Base-by-base conservation (phyloP, 2,888 invertebrate species). In the Diarsia brunnea region DNA sequence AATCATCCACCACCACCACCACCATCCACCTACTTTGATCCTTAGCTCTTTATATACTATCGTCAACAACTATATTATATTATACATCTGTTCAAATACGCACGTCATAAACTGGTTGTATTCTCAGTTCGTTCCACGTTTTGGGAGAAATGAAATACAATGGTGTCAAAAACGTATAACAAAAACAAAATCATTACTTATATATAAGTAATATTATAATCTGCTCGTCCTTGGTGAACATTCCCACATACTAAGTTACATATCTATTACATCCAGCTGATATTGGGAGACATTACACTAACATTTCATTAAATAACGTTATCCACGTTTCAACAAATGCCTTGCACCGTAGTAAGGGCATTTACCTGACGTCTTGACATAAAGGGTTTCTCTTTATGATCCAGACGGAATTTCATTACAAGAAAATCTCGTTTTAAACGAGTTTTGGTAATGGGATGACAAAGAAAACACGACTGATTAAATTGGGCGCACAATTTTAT, bases 401-500 rank as follows among this genome's bases (percentile, higher is more conserved):
- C 87, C 87, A 87, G 89, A 90, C 86, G 87, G 92, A 93, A 93
- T 93, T 93, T 93, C 91, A 93, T 93, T 92, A 91, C 73, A 84
- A 84, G 87, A 88, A 90, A 89, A 91, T 91, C 89, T 87, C 84
- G 73, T 88, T 89, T 89, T 87, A 90, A 90, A 91, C 84, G 89
- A 87, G 84, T 85, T 87, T 81, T 66, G 64, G 82, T 87, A 87
- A 89, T 83, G 66, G 86, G 66, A 81, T 76, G 78, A 83, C 89
- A 88, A 86, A 86, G 85, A 85, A 81, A 88, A 87, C 82, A 88
- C 75, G 79, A 84, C 86, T 85, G 81, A 79, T 84, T 81, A 82
- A 85, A 88, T 88, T 84, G 79, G 79, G 82, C 78, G 65, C 81
- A 47, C 66, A 82, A 79, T 8, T 38, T 38, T 38, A 38, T 88